Conservation (phyloP, 2,113 vertebrate species). For the Copsychus sechellarum region DNA sequence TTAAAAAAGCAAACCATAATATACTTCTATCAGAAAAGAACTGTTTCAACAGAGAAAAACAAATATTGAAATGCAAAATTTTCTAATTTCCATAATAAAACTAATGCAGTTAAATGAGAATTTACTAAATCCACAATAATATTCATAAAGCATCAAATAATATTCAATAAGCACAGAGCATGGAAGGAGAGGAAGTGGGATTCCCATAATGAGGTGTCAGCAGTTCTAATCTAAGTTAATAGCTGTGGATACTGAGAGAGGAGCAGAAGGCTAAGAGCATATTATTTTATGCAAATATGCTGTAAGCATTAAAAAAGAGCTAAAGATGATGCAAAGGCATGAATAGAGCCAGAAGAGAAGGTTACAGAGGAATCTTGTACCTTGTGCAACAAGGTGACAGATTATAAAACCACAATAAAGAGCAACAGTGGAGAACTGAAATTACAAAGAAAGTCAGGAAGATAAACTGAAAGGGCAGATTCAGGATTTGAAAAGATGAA, state of each 20-base stretch:
- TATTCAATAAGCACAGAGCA: not conserved
- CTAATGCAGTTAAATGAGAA: not conserved
- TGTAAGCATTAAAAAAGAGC: not conserved
- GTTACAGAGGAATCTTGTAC: not conserved
- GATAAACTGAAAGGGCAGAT: not conserved
- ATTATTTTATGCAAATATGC: not conserved
- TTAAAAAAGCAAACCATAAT: not conserved
- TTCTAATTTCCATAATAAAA: not conserved
- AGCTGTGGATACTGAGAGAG: not conserved
- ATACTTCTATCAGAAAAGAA: not conserved
- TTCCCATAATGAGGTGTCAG: not conserved
- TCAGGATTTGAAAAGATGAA: not conserved
- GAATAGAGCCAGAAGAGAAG: not conserved
- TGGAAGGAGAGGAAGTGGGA: accelerated
- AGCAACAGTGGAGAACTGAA: not conserved
- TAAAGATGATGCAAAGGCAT: not conserved
- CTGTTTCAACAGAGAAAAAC: not conserved
- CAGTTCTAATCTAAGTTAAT: not conserved
- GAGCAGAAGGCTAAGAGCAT: not conserved
- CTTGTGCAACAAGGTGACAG: not conserved
- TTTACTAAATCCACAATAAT: not conserved
- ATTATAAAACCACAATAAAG: not conserved
- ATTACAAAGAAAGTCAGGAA: not conserved
- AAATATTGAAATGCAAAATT: not conserved
- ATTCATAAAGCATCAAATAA: not conserved